A percentile compares a stretch with the other conserved stretches of the same genome.
These are phyloP conservation scores for Cynoglossus semilaevis DNA, from an alignment of 2,113 vertebrate species.

Conservation along the genomic window DNA sequence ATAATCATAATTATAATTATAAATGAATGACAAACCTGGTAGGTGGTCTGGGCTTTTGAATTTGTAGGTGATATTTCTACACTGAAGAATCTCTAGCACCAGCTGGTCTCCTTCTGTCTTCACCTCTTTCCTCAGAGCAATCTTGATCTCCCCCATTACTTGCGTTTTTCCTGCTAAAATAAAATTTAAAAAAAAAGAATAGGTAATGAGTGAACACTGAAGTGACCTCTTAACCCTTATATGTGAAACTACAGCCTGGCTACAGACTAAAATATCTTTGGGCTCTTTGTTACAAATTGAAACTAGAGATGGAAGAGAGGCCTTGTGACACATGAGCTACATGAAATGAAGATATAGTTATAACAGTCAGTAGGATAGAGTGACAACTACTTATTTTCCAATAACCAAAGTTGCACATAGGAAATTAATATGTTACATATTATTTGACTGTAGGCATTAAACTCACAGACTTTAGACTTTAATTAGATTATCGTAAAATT, in stretches of 20 bases:
- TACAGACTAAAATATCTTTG: conserved; percentile 33
- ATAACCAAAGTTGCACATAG: not conserved
- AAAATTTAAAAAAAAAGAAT: conserved; percentile 4
- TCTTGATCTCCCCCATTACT: conserved; percentile 97
- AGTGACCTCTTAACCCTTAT: conserved; percentile 32
- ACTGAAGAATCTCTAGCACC: conserved; percentile 95
- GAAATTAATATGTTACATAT: conserved; percentile 2
- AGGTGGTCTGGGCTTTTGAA: conserved; percentile 99
- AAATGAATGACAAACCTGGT: conserved; percentile 80
- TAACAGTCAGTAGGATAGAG: conserved; percentile 37
- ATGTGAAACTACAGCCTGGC: conserved; percentile 24
- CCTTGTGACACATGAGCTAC: conserved; percentile 54
- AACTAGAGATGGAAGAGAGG: conserved; percentile 46
- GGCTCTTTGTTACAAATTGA: conserved; percentile 53
- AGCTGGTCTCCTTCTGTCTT: conserved; percentile 98
- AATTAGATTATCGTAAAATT: conserved; percentile 4
- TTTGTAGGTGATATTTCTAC: conserved; percentile 99
- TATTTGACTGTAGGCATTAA: conserved; percentile 16
- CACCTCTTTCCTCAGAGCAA: conserved; percentile 97
- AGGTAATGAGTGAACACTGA: conserved; percentile 14
- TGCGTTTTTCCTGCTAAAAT: conserved; percentile 87
- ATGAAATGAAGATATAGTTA: conserved; percentile 47
- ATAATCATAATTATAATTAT: not conserved
- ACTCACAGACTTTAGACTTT: conserved; percentile 3
- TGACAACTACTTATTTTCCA: conserved; percentile 35